Conservation (phyloP, 1,140 invertebrate genomes). For the Odontomachus brunneus region DNA sequence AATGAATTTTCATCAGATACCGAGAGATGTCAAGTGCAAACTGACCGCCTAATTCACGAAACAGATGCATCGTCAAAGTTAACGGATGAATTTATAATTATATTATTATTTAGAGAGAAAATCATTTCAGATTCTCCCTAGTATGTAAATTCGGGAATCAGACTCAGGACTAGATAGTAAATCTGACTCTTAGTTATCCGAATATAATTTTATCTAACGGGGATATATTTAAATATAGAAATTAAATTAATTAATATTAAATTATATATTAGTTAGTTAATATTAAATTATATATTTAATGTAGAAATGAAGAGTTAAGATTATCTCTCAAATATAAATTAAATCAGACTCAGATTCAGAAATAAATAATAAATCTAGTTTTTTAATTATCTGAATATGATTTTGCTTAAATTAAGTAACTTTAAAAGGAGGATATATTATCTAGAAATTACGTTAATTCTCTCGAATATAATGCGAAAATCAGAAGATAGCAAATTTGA, state of each 20-base stretch:
- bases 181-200: background rate
- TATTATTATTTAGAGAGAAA: background rate
- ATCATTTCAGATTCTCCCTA: background rate
- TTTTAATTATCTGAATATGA: no score
- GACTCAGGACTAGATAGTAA: background rate
- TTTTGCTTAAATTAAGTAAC: no score
- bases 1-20: slow-evolving; percentile 3
- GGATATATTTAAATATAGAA: no score
- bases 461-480: background rate
- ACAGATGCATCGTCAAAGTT: background rate
- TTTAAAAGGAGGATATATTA: no score
- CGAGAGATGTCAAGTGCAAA: slow-evolving; percentile 9
- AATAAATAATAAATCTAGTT: no score
- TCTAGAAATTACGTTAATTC: background rate
- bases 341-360: no score
- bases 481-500: background rate
- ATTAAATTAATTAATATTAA: no score
- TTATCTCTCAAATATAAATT: no score
- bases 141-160: background rate
- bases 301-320: no score
- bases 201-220: background rate
- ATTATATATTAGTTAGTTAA: no score
- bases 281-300: no score
- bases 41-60: background rate
- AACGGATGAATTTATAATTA: background rate